phyloP scores from a whole-genome alignment of 2,113 vertebrate species.

The Globicephala melas region DNA sequence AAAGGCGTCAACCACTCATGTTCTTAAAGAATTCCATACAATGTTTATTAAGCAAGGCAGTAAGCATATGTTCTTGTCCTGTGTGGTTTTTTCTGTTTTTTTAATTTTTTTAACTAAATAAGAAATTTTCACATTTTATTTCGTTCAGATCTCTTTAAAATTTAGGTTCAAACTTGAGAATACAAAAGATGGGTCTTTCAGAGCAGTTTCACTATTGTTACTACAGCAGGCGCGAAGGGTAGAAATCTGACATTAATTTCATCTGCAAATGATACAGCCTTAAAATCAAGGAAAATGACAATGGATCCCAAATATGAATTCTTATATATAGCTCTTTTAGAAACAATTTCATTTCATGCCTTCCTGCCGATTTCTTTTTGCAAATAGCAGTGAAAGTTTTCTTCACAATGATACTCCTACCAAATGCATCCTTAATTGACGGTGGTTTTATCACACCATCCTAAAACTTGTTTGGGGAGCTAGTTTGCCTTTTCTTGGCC shows the following conservation, averaged over 20 bases:
- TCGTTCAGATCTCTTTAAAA: conserved; percentile 71
- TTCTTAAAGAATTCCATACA: conserved; percentile 79
- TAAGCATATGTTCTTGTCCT: conserved; percentile 73
- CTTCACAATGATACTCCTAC: not conserved
- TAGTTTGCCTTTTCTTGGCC: not conserved
- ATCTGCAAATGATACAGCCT: not conserved
- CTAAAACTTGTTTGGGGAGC: not conserved
- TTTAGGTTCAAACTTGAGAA: conserved; percentile 71
- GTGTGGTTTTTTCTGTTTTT: conserved; percentile 24
- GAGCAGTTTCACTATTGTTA: conserved; percentile 33
- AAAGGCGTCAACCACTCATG: conserved; percentile 77
- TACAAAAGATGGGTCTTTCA: conserved; percentile 65
- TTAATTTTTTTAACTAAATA: conserved; percentile 51
- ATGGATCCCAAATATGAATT: not conserved
- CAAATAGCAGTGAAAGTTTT: not conserved
- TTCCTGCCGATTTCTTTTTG: not conserved
- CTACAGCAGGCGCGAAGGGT: not conserved
- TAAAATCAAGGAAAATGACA: not conserved
- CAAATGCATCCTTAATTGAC: not conserved
- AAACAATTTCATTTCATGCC: not conserved
- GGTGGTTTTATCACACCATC: not conserved
- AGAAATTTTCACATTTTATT: conserved; percentile 77
- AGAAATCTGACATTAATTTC: not conserved
- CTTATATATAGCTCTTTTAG: not conserved
- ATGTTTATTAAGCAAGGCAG: conserved; percentile 75